Evolutionary conservation across 2,888 invertebrate genomes (phyloP).

Genomic region (Lochmaea capreae): DNA sequence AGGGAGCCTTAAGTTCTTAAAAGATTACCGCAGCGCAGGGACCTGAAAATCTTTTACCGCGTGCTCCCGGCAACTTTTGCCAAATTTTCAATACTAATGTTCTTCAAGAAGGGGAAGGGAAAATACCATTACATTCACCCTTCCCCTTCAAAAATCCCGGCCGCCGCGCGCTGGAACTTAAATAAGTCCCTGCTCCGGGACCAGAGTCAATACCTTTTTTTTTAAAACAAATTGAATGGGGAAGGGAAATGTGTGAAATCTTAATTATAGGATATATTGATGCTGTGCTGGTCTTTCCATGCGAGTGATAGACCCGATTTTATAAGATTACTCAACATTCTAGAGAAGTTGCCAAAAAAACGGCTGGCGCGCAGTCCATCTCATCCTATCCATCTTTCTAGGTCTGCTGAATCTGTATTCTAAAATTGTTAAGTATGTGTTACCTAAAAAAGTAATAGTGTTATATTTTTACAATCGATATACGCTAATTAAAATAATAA

Average conservation of each 20-base stretch:
- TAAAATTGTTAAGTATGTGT: slow-evolving; percentile 48
- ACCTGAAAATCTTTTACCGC: too few species aligned
- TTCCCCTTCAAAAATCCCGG: too few species aligned
- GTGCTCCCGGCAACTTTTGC: too few species aligned
- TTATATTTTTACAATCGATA: not conserved
- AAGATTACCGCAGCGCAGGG: too few species aligned
- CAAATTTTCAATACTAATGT: too few species aligned
- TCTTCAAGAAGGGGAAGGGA: too few species aligned
- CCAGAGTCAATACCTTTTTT: too few species aligned
- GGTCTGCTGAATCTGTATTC: slow-evolving; percentile 96
- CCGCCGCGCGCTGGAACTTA: too few species aligned
- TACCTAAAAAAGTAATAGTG: slow-evolving; percentile 10
- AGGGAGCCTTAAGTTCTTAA: too few species aligned
- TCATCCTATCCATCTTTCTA: slow-evolving; percentile 95
- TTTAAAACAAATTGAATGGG: not conserved
- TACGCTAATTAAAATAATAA: not conserved
- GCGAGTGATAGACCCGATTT: slow-evolving; percentile 91
- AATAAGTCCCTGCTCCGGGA: too few species aligned
- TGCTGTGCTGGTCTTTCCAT: slow-evolving; percentile 95
- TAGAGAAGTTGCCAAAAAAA: slow-evolving; percentile 95
- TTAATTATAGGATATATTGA: slow-evolving; percentile 84
- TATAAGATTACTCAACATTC: slow-evolving; percentile 81
- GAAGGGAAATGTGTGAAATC: too few species aligned
- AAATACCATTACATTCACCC: too few species aligned
- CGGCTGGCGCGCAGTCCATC: slow-evolving; percentile 96